phyloP scores from a whole-genome alignment of 2,888 invertebrate species.

The Leptopilina drosophilae region DNA sequence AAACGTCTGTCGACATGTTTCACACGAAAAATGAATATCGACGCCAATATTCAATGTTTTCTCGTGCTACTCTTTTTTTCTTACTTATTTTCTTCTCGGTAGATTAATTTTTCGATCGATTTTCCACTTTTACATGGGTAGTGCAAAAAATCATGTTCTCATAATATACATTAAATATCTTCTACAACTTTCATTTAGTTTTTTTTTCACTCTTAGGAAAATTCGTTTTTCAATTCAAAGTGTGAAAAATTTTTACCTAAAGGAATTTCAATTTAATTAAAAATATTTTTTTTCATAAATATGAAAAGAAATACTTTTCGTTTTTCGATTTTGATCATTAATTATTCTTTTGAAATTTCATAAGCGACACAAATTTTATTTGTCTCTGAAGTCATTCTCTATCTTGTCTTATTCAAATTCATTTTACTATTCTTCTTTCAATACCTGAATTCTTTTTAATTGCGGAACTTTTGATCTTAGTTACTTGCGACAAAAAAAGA shows the following conservation, averaged over 20 bases:
- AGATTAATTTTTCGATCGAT: constrained; percentile 16
- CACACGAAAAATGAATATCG: constrained; percentile 27
- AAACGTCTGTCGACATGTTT: constrained; percentile 5
- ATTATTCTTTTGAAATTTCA: too few species aligned
- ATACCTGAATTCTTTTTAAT: neutral
- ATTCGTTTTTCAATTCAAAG: too few species aligned
- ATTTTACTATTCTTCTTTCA: neutral
- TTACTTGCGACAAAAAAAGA: neutral
- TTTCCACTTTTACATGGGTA: neutral
- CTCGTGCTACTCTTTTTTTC: too few species aligned
- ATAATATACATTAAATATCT: neutral
- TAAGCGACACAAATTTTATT: too few species aligned
- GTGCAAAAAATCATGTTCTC: neutral
- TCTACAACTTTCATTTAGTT: neutral
- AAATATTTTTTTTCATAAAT: too few species aligned
- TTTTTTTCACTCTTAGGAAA: too few species aligned
- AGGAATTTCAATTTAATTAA: too few species aligned
- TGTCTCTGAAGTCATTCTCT: too few species aligned
- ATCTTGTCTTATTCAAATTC: neutral
- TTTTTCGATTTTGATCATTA: too few species aligned
- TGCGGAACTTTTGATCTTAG: neutral
- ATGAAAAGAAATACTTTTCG: too few species aligned
- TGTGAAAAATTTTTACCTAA: too few species aligned
- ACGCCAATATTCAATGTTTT: neutral
- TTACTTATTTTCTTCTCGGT: neutral